phyloP scores from a whole-genome alignment of 2,888 invertebrate genomes.

The Eutolmus rufibarbis region DNA sequence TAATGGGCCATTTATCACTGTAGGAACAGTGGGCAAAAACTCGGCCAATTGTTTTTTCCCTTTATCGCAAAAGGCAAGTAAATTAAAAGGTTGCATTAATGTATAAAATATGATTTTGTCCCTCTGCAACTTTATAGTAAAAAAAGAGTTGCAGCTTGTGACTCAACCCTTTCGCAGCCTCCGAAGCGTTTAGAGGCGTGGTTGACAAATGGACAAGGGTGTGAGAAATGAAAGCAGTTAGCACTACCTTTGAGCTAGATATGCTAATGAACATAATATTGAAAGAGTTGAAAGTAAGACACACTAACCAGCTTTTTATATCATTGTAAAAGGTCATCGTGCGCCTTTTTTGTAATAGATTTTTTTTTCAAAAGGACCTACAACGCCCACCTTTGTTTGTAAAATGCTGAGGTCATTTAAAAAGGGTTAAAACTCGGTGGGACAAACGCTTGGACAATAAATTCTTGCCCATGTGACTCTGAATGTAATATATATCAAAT shows the following conservation, averaged over 20 bases:
- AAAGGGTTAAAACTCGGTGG: neutral
- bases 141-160: conserved; percentile 25
- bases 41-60: neutral
- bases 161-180: conserved; percentile 21
- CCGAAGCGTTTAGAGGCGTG: neutral
- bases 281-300: neutral
- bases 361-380: neutral
- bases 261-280: conserved; percentile 10
- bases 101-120: neutral
- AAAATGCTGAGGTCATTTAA: conserved; percentile 34
- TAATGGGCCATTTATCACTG: conserved; percentile 10
- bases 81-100: neutral
- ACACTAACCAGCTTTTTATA: neutral
- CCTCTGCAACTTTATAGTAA: neutral
- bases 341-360: neutral
- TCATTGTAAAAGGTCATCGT: conserved; percentile 25
- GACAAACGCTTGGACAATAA: conserved; percentile 15
- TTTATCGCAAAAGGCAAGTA: neutral
- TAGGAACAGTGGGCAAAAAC: neutral
- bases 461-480: conserved; percentile 3
- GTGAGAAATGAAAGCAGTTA: conserved; percentile 26
- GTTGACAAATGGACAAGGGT: conserved; percentile 33
- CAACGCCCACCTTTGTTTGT: conserved; percentile 24
- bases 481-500: neutral
- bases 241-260: neutral